A percentile compares a stretch with the other conserved stretches of the same genome.
Evolutionary conservation across 2,797 vertebrate genomes (phyloP).

Genomic region (Halcyon badia): DNA sequence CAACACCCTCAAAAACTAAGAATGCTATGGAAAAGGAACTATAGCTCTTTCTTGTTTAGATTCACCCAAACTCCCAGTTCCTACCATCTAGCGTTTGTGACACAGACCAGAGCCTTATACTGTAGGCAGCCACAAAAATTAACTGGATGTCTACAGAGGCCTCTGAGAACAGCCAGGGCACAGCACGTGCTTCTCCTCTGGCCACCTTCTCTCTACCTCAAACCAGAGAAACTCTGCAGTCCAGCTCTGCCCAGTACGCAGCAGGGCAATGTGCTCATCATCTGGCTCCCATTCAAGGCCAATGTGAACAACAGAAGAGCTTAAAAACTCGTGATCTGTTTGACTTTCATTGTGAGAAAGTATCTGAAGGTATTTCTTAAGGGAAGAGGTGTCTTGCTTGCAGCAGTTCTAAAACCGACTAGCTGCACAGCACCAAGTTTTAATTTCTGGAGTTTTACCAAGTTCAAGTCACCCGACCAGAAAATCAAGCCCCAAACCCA

Average conservation of each 20-base stretch:
- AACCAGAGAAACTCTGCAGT: not conserved
- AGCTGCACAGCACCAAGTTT: not conserved
- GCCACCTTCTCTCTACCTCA: not conserved
- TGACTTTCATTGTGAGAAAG: not conserved
- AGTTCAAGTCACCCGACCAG: not conserved
- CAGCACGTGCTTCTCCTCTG: accelerated
- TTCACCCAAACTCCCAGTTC: not conserved
- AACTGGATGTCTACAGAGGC: not conserved
- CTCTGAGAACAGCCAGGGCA: not conserved
- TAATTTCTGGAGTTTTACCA: not conserved
- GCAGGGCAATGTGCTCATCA: not conserved
- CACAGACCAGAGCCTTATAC: not conserved
- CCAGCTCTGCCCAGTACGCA: not conserved
- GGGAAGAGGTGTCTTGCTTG: not conserved
- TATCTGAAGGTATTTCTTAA: not conserved
- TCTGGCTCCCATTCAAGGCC: not conserved
- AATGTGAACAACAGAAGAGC: not conserved
- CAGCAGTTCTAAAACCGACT: not conserved
- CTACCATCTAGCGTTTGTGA: not conserved
- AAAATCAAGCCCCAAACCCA: not conserved
- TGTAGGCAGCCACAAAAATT: not conserved
- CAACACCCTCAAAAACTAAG: not conserved
- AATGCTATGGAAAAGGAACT: not conserved
- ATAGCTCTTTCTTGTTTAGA: not conserved
- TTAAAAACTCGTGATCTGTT: not conserved